Evolutionary conservation across 2,113 vertebrate species (phyloP).

Genomic region (Anolis carolinensis): DNA sequence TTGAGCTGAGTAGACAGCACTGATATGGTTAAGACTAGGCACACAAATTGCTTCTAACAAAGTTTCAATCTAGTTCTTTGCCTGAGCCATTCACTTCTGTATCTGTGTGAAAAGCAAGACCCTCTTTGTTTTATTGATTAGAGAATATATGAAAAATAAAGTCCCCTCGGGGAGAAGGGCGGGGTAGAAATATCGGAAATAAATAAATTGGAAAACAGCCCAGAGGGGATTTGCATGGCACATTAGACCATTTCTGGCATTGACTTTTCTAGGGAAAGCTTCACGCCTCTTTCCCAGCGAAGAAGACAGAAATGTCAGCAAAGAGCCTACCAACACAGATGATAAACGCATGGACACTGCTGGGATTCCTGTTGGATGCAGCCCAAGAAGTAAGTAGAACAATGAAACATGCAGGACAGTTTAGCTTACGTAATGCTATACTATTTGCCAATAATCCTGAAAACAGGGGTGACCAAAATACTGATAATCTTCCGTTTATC

Average conservation of each 20-base stretch:
- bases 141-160: not conserved
- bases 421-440: too few relatives aligned
- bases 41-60: not conserved
- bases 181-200: too few relatives aligned
- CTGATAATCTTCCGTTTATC: too few relatives aligned
- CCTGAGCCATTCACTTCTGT: not conserved
- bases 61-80: not conserved
- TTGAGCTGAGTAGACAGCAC: too few relatives aligned
- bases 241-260: not conserved
- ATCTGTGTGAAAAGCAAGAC: not conserved
- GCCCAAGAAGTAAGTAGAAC: conserved; percentile 7
- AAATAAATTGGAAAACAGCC: too few relatives aligned
- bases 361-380: not conserved
- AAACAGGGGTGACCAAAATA: not conserved
- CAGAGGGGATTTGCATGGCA: not conserved
- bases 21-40: not conserved
- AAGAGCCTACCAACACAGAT: not conserved
- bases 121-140: not conserved
- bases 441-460: not conserved
- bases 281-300: not conserved
- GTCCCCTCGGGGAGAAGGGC: too few relatives aligned
- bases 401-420: not conserved
- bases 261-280: conserved; percentile 19
- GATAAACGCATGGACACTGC: not conserved
- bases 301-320: not conserved